Percentiles rank a stretch among this genome's conserved stretches.
These are phyloP conservation scores for Doryteuthis pealeii DNA, from an alignment of 1,140 invertebrate genomes.

Conservation along the genomic window DNA sequence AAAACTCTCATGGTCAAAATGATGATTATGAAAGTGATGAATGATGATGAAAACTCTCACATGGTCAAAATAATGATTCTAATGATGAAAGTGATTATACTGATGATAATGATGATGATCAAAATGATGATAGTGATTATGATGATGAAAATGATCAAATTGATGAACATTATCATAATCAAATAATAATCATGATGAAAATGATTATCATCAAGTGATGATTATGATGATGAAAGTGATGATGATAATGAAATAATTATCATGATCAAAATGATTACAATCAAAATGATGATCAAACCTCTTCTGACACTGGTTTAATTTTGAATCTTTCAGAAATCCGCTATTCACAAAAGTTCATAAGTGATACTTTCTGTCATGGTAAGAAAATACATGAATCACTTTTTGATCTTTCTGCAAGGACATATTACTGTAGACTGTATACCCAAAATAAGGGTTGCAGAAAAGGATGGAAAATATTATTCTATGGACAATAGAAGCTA, in stretches of 20 bases:
- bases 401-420: no score
- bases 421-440: no score
- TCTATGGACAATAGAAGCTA: no score
- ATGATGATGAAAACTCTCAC: not conserved
- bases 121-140: not conserved
- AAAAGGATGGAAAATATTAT: no score
- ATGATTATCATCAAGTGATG: not conserved
- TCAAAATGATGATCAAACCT: no score
- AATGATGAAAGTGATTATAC: not conserved
- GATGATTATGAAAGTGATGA: not conserved
- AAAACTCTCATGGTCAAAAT: no score
- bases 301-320: no score
- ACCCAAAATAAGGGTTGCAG: no score
- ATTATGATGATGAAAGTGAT: not conserved
- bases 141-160: not conserved
- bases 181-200: not conserved
- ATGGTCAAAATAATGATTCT: not conserved
- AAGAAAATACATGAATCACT: no score
- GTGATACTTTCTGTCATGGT: no score
- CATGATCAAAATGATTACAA: not conserved
- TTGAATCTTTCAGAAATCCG: no score
- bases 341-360: no score
- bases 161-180: not conserved
- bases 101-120: not conserved
- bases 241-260: not conserved